phyloP scores from a whole-genome alignment of 1,140 invertebrate species.

The Brachionus rotundiformis region DNA sequence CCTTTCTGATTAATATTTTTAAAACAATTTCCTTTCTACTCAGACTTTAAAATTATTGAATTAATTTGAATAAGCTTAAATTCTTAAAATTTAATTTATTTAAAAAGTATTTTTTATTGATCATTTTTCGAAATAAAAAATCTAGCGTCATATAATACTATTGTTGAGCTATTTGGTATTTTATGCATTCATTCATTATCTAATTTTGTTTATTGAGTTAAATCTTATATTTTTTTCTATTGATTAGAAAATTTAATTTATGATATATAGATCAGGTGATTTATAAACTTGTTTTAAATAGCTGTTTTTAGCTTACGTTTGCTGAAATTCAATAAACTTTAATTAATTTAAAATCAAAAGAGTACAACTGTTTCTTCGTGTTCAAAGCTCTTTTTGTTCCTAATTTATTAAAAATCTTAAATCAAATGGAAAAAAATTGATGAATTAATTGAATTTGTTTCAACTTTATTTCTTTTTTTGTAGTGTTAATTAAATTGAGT shows the following conservation, averaged over 20 bases:
- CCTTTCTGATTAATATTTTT: not conserved
- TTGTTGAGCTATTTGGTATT: too few species aligned
- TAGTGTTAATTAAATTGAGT: slow-evolving; percentile 47
- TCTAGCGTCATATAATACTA: too few species aligned
- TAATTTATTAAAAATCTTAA: slow-evolving; percentile 27
- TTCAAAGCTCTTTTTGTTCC: not conserved
- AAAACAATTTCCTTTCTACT: not conserved
- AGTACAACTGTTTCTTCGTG: slow-evolving; percentile 16
- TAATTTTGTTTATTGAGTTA: too few species aligned
- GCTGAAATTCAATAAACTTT: not conserved
- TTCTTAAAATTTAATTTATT: not conserved
- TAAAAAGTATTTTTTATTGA: too few species aligned
- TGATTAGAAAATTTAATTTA: too few species aligned
- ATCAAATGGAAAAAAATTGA: slow-evolving; percentile 42
- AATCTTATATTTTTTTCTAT: too few species aligned
- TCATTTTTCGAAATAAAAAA: not conserved
- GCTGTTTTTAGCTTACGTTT: not conserved
- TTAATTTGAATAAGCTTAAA: not conserved
- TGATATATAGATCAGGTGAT: not conserved
- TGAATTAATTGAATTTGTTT: slow-evolving; percentile 47
- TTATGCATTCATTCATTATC: too few species aligned
- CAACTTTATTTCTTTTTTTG: slow-evolving; percentile 20
- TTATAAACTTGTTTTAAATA: not conserved
- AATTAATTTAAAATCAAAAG: not conserved
- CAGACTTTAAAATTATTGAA: too few species aligned